Evolutionary conservation across 2,888 invertebrate genomes (phyloP).

Genomic region (Nomada fucata): DNA sequence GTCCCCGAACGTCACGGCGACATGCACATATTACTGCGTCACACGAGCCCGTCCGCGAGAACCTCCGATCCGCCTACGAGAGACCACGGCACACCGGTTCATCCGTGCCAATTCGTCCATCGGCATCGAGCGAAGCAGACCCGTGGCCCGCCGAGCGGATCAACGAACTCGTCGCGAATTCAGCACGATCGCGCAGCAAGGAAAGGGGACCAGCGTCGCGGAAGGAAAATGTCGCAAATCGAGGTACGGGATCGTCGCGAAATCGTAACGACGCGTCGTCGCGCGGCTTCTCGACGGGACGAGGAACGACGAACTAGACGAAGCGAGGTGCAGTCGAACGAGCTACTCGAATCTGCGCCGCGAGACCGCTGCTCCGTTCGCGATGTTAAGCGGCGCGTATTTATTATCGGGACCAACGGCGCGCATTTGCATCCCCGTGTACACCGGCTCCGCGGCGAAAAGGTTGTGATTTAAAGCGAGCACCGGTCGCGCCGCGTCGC

Average conservation of each 20-base stretch:
- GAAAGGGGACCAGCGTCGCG: neutral
- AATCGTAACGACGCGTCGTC: too few relatives aligned
- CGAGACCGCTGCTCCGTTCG: neutral
- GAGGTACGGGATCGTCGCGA: constrained; percentile 10
- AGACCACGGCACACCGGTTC: too few relatives aligned
- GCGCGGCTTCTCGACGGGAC: constrained; percentile 1
- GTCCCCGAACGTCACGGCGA: constrained; percentile 35
- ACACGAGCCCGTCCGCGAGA: neutral
- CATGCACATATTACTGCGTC: constrained; percentile 2
- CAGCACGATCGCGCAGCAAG: neutral
- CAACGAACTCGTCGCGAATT: constrained; percentile 13
- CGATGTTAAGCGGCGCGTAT: constrained; percentile 54
- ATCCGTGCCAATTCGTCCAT: too few relatives aligned
- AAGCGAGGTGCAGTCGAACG: neutral
- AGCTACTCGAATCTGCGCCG: constrained; percentile 8
- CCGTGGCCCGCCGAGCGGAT: neutral
- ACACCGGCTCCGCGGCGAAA: constrained; percentile 60
- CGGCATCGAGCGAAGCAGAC: too few relatives aligned
- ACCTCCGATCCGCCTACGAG: neutral
- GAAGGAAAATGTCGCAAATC: neutral
- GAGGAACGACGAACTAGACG: constrained; percentile 21
- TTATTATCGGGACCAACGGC: constrained; percentile 70
- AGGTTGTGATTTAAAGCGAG: constrained; percentile 63
- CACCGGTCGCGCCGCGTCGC: constrained; percentile 26
- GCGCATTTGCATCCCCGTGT: constrained; percentile 68